phyloP scores from a whole-genome alignment of 2,888 invertebrate species.

The Liodrosophila aerea region DNA sequence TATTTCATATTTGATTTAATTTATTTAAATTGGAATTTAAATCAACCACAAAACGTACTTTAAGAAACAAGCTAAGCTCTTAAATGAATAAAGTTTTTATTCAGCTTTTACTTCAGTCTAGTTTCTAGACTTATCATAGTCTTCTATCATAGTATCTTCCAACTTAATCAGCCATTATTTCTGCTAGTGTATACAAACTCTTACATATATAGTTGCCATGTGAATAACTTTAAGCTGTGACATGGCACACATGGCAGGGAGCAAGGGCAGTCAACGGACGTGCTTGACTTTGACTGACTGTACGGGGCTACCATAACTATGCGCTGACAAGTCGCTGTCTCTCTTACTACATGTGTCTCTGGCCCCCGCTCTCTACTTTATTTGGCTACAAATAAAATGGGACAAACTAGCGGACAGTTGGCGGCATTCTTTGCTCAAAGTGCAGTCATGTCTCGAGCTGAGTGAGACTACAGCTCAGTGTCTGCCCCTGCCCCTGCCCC shows the following conservation, averaged over 20 bases:
- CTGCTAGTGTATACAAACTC: no score
- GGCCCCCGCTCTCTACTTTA: no score
- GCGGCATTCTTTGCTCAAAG: slow-evolving; percentile 18
- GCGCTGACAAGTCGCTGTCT: slow-evolving; percentile 18
- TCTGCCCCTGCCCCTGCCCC: background rate
- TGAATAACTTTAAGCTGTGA: slow-evolving; percentile 74
- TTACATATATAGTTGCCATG: slow-evolving; percentile 27
- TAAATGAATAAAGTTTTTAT: no score
- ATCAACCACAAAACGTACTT: no score
- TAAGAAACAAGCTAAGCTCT: no score
- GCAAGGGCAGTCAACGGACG: slow-evolving; percentile 47
- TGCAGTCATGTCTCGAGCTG: slow-evolving; percentile 33
- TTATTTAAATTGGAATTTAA: no score
- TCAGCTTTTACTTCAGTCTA: no score
- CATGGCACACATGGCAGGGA: slow-evolving; percentile 51
- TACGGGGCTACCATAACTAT: slow-evolving; percentile 17
- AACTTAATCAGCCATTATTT: no score
- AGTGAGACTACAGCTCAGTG: slow-evolving; percentile 1
- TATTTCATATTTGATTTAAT: no score
- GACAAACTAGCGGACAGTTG: slow-evolving; percentile 2
- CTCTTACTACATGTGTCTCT: no score
- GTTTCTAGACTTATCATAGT: no score
- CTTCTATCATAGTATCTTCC: no score
- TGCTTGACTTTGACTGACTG: slow-evolving; percentile 72
- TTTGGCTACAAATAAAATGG: slow-evolving; percentile 1